Percentiles rank a stretch among this genome's conserved stretches.
Conservation (phyloP, 2,888 invertebrate species). For the Dasysyrphus albostriatus region DNA sequence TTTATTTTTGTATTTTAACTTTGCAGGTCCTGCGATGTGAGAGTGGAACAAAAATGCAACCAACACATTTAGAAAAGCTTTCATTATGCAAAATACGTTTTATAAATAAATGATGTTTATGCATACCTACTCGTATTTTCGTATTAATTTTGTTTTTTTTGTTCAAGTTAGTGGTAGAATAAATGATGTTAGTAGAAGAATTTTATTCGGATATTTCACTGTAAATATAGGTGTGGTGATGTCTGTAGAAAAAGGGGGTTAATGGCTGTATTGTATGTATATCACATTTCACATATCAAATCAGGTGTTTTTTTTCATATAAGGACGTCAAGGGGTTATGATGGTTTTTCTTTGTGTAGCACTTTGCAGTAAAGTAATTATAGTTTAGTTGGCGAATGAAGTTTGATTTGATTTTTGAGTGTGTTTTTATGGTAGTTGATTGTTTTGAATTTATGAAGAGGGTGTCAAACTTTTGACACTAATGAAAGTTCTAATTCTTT, state of each 20-base stretch:
- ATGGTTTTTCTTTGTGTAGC: background rate
- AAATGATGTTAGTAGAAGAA: background rate
- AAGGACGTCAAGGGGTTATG: background rate
- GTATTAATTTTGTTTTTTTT: background rate
- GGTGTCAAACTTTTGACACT: constrained; percentile 1
- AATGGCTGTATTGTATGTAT: background rate
- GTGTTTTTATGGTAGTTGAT: constrained; percentile 1
- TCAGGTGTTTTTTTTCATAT: constrained; percentile 19
- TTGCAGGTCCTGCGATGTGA: constrained; percentile 24
- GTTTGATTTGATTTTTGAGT: constrained; percentile 11
- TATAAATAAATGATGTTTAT: constrained; percentile 60
- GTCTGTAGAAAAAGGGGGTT: background rate
- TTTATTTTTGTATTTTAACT: constrained; percentile 13
- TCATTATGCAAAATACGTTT: constrained; percentile 26
- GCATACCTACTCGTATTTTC: constrained; percentile 44
- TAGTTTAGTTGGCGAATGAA: background rate
- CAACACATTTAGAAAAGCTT: constrained; percentile 28
- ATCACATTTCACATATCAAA: constrained; percentile 10
- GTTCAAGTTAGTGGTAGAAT: too few species aligned
- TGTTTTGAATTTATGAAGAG: background rate
- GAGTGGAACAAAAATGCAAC: constrained; percentile 10
- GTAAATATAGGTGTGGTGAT: background rate
- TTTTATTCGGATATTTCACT: background rate
- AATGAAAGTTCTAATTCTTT: background rate
- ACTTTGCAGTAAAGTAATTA: constrained; percentile 16